Base-by-base conservation (phyloP, 2,797 vertebrate genomes). In the Falco cherrug region DNA sequence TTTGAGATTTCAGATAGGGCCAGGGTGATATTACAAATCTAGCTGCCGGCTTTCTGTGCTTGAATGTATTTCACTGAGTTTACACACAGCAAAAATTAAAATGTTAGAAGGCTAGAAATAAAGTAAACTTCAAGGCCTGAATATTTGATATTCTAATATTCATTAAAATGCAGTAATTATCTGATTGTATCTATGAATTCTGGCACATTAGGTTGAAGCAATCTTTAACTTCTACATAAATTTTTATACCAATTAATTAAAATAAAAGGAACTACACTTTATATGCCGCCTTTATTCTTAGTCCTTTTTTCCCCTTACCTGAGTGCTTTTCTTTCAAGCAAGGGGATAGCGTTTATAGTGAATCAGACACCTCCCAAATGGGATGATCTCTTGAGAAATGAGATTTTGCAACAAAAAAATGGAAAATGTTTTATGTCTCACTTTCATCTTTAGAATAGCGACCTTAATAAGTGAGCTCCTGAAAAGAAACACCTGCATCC, bases 391-490 rank as follows among this genome's bases (percentile, higher is more conserved):
- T 48, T 28, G 87, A 96, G 97, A 96, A 93, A 91, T 6, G 29
- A 92, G 87, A 87, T 64, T 96, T 88, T 93, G 79, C 57, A 76
- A 83, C 71, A 56, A 89, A 84, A 91, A 29, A 64, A 61, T 41
- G 25, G 64, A 86, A 95, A 96, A 85, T 84, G 82, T 93, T 97
- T 95, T 68, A 89, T 63, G 73, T 84, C 45, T 96, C 35, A 16
- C 68, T 98, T 98, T 97, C 89, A 96, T 97, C 97, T 96, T 84
- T 73, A 35, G 85, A 92, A 95, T 79, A 93, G 57, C 21, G 50
- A 88, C 89, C 92, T 96, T 96, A 84, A 84, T 95, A 96, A 95
- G 87, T 57, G 95, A 94, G 93, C 90, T 94, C 90, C 96, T 75
- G 50, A 92, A 96, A 96, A 96, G 77, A 61, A 90, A 81, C 93